A percentile compares a stretch with the other conserved stretches of the same genome.
These are phyloP conservation scores for Galeopsomyia nigrocyanea DNA, from an alignment of 2,888 invertebrate species.

Conservation along the genomic window DNA sequence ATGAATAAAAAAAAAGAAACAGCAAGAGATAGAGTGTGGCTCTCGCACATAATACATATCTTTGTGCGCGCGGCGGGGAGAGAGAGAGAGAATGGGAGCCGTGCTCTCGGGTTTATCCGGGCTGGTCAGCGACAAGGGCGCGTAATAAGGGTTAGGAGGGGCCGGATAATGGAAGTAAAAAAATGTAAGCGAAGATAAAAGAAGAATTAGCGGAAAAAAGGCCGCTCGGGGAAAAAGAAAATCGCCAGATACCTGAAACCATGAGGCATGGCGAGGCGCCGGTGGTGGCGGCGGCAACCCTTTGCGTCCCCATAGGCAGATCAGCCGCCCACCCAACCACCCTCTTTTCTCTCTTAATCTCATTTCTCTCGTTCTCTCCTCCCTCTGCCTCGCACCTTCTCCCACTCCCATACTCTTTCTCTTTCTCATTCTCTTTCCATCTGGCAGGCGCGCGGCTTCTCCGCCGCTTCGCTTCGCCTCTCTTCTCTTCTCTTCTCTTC, in stretches of 20 bases:
- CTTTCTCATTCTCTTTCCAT: constrained; percentile 52
- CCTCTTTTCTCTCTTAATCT: constrained; percentile 36
- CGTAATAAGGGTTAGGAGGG: constrained; percentile 28
- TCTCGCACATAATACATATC: constrained; percentile 16
- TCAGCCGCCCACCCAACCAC: constrained; percentile 13
- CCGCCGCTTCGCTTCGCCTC: constrained; percentile 52
- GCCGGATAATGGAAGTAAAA: constrained; percentile 31
- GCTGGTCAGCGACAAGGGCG: constrained; percentile 31
- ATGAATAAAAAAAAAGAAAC: neutral
- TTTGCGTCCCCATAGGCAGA: neutral
- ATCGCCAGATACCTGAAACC: constrained; percentile 38
- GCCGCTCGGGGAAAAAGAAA: constrained; percentile 30
- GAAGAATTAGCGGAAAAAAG: constrained; percentile 15
- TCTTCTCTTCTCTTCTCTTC: constrained; percentile 37
- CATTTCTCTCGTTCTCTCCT: constrained; percentile 31
- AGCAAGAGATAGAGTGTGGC: neutral
- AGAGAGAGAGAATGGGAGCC: no score
- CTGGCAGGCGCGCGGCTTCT: constrained; percentile 28
- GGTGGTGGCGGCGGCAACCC: neutral
- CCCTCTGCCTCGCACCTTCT: constrained; percentile 41
- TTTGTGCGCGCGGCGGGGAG: no score
- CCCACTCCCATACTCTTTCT: constrained; percentile 48
- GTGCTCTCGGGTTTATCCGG: constrained; percentile 20
- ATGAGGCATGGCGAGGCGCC: constrained; percentile 9
- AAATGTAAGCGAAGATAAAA: constrained; percentile 40